Percentiles rank a stretch among this genome's conserved stretches.
Conservation (phyloP, 2,888 invertebrate genomes). For the Chrysodeixis includens region DNA sequence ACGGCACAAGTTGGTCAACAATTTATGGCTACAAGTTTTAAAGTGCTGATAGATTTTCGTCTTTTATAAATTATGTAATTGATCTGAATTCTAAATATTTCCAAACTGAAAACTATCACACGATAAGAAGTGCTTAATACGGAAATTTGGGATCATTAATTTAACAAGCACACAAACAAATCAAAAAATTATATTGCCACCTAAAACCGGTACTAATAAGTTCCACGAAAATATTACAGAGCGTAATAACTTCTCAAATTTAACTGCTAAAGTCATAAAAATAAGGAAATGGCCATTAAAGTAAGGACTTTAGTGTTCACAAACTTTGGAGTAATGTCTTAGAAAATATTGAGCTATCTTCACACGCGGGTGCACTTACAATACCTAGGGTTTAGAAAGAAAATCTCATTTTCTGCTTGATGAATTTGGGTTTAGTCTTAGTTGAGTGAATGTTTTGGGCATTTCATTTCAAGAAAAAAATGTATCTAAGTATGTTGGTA, state of each 20-base stretch:
- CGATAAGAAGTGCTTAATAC: too few species aligned
- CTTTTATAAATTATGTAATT: too few species aligned
- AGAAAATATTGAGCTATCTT: background rate
- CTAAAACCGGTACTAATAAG: background rate
- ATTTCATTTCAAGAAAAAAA: too few species aligned
- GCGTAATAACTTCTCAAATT: background rate
- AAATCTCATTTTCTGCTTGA: background rate
- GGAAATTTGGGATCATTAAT: background rate
- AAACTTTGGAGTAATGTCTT: background rate
- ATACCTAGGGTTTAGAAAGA: background rate
- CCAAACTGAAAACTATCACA: too few species aligned
- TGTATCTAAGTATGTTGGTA: too few species aligned
- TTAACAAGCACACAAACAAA: background rate
- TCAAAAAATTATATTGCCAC: background rate
- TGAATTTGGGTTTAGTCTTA: too few species aligned
- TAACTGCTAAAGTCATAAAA: slow-evolving; percentile 1
- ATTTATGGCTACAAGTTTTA: too few species aligned
- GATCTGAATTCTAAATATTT: too few species aligned
- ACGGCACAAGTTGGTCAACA: too few species aligned
- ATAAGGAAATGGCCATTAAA: slow-evolving; percentile 4
- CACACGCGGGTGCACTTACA: background rate
- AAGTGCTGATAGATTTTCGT: too few species aligned
- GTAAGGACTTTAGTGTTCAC: background rate
- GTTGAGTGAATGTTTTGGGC: too few species aligned
- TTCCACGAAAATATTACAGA: slow-evolving; percentile 7